These are phyloP conservation scores for Triplophysa siluroides DNA, from an alignment of 2,113 vertebrate species.

Conservation along the genomic window DNA sequence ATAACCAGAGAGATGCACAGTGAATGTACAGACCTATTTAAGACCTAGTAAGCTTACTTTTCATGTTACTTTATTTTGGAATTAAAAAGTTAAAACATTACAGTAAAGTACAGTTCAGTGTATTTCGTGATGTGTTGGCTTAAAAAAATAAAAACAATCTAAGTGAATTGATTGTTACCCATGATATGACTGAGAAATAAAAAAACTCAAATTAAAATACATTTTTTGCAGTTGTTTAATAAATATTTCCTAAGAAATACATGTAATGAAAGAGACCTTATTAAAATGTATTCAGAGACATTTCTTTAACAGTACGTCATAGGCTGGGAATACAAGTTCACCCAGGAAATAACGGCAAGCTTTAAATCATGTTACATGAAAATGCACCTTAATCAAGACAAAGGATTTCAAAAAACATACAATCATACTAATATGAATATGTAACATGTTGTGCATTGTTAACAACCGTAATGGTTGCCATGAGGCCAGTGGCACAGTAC, in stretches of 20 bases:
- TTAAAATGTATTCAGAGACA: constrained; percentile 56
- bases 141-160: not conserved
- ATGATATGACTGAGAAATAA: not conserved
- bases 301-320: constrained; percentile 57
- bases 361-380: constrained; percentile 52
- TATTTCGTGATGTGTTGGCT: constrained; percentile 17
- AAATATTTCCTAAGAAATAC: constrained; percentile 37
- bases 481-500: constrained; percentile 48
- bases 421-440: constrained; percentile 53
- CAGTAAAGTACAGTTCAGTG: constrained; percentile 2
- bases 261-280: not conserved
- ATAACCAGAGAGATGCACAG: not conserved
- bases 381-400: constrained; percentile 43
- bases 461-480: constrained; percentile 55
- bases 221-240: not conserved
- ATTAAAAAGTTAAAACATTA: not conserved
- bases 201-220: not conserved
- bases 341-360: constrained; percentile 35
- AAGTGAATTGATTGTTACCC: not conserved
- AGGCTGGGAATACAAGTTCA: constrained; percentile 44
- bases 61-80: constrained; percentile 27
- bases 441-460: constrained; percentile 63
- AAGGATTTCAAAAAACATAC: constrained; percentile 56
- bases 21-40: not conserved
- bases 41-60: not conserved